Percentiles rank a stretch among this genome's conserved stretches.
Evolutionary conservation across 2,888 invertebrate genomes (phyloP).

Genomic region (Oxytorus armatus): DNA sequence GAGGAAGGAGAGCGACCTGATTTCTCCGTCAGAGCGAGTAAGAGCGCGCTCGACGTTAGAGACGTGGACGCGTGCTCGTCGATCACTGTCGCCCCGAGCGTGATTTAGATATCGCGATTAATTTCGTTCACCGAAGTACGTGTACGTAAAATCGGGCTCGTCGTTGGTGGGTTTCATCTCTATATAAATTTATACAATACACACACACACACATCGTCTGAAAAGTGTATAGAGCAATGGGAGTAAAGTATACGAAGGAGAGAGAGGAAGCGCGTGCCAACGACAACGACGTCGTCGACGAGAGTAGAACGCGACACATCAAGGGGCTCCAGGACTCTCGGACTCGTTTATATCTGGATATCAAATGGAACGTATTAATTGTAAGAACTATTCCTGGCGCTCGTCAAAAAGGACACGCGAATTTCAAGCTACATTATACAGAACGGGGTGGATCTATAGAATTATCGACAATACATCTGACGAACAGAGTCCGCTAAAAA

Average conservation of each 20-base stretch:
- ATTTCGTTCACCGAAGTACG: slow-evolving; percentile 71
- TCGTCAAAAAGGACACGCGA: slow-evolving; percentile 73
- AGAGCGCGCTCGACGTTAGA: slow-evolving; percentile 42
- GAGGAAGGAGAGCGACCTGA: slow-evolving; percentile 65
- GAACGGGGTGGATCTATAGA: slow-evolving; percentile 67
- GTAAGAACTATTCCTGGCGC: slow-evolving; percentile 47
- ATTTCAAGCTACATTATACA: slow-evolving; percentile 68
- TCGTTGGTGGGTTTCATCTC: slow-evolving; percentile 40
- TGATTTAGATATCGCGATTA: slow-evolving; percentile 77
- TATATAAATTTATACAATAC: slow-evolving; percentile 37
- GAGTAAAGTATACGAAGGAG: slow-evolving; percentile 17
- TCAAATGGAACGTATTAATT: slow-evolving; percentile 75
- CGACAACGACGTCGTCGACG: slow-evolving; percentile 49
- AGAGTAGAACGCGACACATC: slow-evolving; percentile 29
- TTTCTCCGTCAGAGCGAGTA: slow-evolving; percentile 44
- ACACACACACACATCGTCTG: slow-evolving; percentile 35
- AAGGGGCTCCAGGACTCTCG: slow-evolving; percentile 60
- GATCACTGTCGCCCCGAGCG: slow-evolving; percentile 74
- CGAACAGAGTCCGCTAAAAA: slow-evolving; percentile 5
- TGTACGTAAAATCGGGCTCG: slow-evolving; percentile 52
- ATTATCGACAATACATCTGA: slow-evolving; percentile 47
- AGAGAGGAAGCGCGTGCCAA: slow-evolving; percentile 66
- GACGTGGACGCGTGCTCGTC: slow-evolving; percentile 70
- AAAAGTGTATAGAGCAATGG: slow-evolving; percentile 3
- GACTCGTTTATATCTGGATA: slow-evolving; percentile 72